Evolutionary conservation across 2,888 invertebrate genomes (phyloP).

Genomic region (Trichogramma evanescens): DNA sequence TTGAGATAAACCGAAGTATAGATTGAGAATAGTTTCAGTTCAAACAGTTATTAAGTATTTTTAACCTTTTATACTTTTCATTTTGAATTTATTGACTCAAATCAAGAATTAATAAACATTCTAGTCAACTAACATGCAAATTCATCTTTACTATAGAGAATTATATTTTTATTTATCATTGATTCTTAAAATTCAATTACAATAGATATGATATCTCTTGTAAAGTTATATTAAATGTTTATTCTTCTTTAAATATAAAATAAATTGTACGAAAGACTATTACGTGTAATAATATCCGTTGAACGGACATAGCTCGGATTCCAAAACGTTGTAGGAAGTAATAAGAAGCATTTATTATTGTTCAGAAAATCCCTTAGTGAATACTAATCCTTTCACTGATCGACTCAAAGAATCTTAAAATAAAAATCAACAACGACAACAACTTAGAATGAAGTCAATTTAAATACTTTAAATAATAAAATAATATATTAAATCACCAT

Average conservation of each 20-base stretch:
- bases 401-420: constrained; percentile 23
- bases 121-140: constrained; percentile 2
- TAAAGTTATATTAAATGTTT: constrained; percentile 15
- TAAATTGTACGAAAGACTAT: constrained; percentile 22
- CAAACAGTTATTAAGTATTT: background rate
- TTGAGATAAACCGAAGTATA: background rate
- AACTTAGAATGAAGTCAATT: constrained; percentile 18
- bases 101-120: constrained; percentile 14
- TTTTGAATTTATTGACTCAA: background rate
- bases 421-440: constrained; percentile 21
- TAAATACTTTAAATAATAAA: background rate
- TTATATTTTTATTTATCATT: constrained; percentile 3
- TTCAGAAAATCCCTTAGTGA: constrained; percentile 21
- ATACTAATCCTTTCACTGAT: constrained; percentile 7
- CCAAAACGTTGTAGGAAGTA: constrained; percentile 21
- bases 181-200: background rate
- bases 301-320: constrained; percentile 22
- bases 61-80: background rate
- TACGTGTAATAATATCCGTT: constrained; percentile 22
- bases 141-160: background rate
- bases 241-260: constrained; percentile 23
- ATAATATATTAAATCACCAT: constrained; percentile 10
- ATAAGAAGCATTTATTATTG: constrained; percentile 21
- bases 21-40: background rate
- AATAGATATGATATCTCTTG: background rate